A percentile compares a stretch with the other conserved stretches of the same genome.
These are phyloP conservation scores for Halocynthia roretzi DNA, from an alignment of 23 tunicate species.

Conservation along the genomic window DNA sequence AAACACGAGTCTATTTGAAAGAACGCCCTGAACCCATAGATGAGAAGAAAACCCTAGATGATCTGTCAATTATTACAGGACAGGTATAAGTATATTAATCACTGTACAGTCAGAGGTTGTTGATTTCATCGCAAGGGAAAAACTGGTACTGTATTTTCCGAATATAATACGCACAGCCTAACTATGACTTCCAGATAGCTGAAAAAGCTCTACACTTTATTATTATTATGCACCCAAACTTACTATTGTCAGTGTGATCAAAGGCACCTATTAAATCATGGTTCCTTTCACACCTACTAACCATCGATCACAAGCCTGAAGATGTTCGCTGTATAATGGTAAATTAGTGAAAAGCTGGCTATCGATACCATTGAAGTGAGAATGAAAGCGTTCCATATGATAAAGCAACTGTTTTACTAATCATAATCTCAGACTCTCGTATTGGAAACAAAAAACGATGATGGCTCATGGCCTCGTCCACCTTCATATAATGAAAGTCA, in stretches of 20 bases:
- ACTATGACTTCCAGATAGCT: too few relatives aligned
- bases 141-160: too few relatives aligned
- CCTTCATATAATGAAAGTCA: conserved; percentile 16
- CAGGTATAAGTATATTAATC: conserved; percentile 3
- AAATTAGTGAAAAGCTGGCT: too few relatives aligned
- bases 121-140: too few relatives aligned
- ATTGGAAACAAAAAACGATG: conserved; percentile 44
- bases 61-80: conserved; percentile 43
- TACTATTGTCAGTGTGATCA: too few relatives aligned
- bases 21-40: conserved; percentile 27
- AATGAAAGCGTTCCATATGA: background rate
- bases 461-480: conserved; percentile 42
- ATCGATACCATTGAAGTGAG: background rate
- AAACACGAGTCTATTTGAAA: conserved; percentile 31
- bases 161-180: too few relatives aligned
- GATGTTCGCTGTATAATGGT: too few relatives aligned
- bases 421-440: conserved; percentile 32
- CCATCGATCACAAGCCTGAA: too few relatives aligned
- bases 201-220: too few relatives aligned
- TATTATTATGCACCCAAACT: too few relatives aligned
- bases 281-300: too few relatives aligned
- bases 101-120: background rate
- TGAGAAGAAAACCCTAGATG: conserved; percentile 4
- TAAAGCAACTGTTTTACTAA: background rate
- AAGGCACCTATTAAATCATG: too few relatives aligned